Base-by-base conservation (phyloP, 2,888 invertebrate genomes). In the Eristalis arbustorum region DNA sequence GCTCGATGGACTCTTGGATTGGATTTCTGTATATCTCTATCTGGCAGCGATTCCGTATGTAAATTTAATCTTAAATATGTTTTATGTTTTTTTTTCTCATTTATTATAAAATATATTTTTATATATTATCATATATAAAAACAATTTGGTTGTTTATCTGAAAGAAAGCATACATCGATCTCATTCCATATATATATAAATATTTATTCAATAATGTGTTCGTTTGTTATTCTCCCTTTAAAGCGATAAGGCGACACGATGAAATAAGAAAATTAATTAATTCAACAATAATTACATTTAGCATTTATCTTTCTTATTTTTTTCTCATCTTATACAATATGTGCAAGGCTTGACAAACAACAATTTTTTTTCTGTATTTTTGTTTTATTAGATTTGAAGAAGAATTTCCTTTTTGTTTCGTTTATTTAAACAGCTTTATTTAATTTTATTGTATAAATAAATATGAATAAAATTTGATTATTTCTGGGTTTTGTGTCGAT, bases 241-340 rank as follows among this genome's bases (percentile, higher is more conserved):
- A 78, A 73, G 77, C 82, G 75, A 75, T 83, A 87, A 87, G 78
- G 75, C 75, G 87, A 83, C 72, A 83, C 72, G 68, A 79, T 49
- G 49, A 49, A 49, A 78, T 66, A 62, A 71, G 59, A 34, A n/a
- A 11, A 11, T 31, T 10, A 34, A 71, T 25, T 68, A 71, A 66
- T 67, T 75, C 25, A 77, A 69, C 67, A 78, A 75, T 61, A 69
- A 61, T 74, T 69, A 78, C 61, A 81, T 67, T 74, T 71, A 82
- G 23, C 28, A 56, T 62, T 22, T 56, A 62, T 73, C 28, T 22
- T 68, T 78, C 40, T 13, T n/a, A n/a, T n/a, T 71, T 61, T 59
- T 64, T 75, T 66, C 40, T 1, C 40, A 28, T 80, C 76, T 76
- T 81, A 68, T 66, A 77, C 40, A 85, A 69, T 81, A 75, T 68